Percentiles rank a stretch among this genome's conserved stretches.
phyloP scores from a whole-genome alignment of 2,888 invertebrate genomes.

The Cephus sareptanus region DNA sequence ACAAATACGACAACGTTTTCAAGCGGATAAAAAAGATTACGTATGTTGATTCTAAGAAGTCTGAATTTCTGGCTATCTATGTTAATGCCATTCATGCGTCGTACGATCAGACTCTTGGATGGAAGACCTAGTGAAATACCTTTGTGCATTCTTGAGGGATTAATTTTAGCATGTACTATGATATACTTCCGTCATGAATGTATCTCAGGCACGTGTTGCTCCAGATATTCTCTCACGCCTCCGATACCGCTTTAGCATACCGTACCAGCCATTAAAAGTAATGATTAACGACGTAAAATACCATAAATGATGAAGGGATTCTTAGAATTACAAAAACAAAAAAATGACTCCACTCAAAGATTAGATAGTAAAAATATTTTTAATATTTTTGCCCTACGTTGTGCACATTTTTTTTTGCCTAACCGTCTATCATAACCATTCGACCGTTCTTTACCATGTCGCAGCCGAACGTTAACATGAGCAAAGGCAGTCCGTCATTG shows the following conservation, averaged over 20 bases:
- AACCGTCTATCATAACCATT: not conserved
- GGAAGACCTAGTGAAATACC: slow-evolving; percentile 1
- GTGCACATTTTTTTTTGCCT: not conserved
- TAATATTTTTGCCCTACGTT: not conserved
- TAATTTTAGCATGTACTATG: slow-evolving; percentile 4
- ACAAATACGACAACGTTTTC: not conserved
- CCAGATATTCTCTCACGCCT: slow-evolving; percentile 1
- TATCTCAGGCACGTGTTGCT: slow-evolving; percentile 2
- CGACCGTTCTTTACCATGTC: not conserved
- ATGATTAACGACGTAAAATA: not conserved
- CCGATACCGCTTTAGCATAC: not conserved
- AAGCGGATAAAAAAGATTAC: not conserved
- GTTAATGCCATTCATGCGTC: not conserved
- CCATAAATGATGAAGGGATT: not conserved
- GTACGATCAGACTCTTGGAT: not conserved
- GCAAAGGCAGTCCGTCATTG: slow-evolving; percentile 17
- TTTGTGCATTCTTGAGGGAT: not conserved
- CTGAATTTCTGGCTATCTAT: not conserved
- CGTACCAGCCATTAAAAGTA: not conserved
- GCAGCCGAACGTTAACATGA: slow-evolving; percentile 22
- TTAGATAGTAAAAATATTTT: not conserved
- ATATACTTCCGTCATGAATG: slow-evolving; percentile 3
- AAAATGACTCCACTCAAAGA: not conserved
- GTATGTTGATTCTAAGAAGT: not conserved
- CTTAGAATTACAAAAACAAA: not conserved